A percentile compares a stretch with the other conserved stretches of the same genome.
Evolutionary conservation across 2,888 invertebrate genomes (phyloP).

Genomic region (Colletes collaris): DNA sequence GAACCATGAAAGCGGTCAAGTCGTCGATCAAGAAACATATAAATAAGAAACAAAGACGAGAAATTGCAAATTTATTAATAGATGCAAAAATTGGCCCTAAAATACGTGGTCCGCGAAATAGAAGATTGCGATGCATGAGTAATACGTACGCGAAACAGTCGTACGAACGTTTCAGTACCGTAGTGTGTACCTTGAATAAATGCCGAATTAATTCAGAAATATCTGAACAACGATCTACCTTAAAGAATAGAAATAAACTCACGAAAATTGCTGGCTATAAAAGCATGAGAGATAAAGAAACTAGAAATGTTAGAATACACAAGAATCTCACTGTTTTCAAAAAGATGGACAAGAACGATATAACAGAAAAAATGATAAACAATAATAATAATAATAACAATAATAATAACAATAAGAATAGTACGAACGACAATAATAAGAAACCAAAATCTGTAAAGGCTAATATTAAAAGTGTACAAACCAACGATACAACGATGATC

Average conservation of each 20-base stretch:
- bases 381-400: constrained; percentile 9
- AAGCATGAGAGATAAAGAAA: constrained; percentile 23
- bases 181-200: constrained; percentile 42
- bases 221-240: constrained; percentile 27
- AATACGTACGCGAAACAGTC: constrained; percentile 41
- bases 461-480: constrained; percentile 5
- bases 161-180: constrained; percentile 42
- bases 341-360: constrained; percentile 6
- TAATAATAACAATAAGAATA: no score
- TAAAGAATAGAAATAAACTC: constrained; percentile 39
- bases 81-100: constrained; percentile 77
- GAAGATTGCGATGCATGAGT: constrained; percentile 62
- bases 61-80: constrained; percentile 77
- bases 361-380: not conserved
- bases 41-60: constrained; percentile 72
- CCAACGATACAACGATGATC: not conserved
- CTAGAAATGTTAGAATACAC: not conserved
- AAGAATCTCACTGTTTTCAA: constrained; percentile 23
- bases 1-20: constrained; percentile 29
- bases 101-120: constrained; percentile 71
- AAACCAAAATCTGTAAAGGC: constrained; percentile 5
- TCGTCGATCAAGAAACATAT: constrained; percentile 54
- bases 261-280: constrained; percentile 38
- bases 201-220: constrained; percentile 24
- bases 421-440: constrained; percentile 6